Base-by-base conservation (phyloP, 1,140 invertebrate genomes). In the Battus philenor region DNA sequence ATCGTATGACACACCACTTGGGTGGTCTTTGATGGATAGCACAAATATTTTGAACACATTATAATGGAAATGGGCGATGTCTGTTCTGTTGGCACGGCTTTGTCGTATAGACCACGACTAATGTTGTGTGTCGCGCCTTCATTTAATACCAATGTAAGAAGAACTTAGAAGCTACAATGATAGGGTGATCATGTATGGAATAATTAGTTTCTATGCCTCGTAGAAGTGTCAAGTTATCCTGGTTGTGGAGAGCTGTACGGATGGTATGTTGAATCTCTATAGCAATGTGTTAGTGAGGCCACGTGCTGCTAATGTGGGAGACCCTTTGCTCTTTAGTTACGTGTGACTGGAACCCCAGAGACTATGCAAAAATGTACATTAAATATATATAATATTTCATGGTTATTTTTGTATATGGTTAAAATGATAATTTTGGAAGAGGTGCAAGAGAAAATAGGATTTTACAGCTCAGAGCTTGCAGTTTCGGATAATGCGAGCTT, bases 41-140 rank as follows among this genome's bases (percentile, higher is more conserved):
- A 76, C 62, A 71, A 76, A 79, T 67, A 79, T 77, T 74, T 81
- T 70, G 63, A 71, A 59, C 63, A 71, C 54, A 80, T 84, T 84
- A 78, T 84, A 57, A 84, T 84, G 77, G 65, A 68, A 81, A 84
- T 84, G 54, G 50, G 62, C 55, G 54, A 61, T 62, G 67, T 61
- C 54, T 60, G 62, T 59, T 54, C 59, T 56, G 53, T 55, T 51
- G 64, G 50, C 45, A 52, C 47, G 50, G 50, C 57, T 65, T 80
- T 83, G 76, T 83, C 38, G 46, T 49, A 36, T 50, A 31, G 41
- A 79, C 63, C 79, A 79, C 65, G 67, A 81, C 79, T 54, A 78
- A 83, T 80, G 67, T 52, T 55, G 54, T 48, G 52, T 65, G 60
- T 66, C 54, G 44, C 46, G 45, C 47, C 15, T 17, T 36, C 16